phyloP scores from a whole-genome alignment of 2,113 vertebrate species.

The Mugil cephalus region DNA sequence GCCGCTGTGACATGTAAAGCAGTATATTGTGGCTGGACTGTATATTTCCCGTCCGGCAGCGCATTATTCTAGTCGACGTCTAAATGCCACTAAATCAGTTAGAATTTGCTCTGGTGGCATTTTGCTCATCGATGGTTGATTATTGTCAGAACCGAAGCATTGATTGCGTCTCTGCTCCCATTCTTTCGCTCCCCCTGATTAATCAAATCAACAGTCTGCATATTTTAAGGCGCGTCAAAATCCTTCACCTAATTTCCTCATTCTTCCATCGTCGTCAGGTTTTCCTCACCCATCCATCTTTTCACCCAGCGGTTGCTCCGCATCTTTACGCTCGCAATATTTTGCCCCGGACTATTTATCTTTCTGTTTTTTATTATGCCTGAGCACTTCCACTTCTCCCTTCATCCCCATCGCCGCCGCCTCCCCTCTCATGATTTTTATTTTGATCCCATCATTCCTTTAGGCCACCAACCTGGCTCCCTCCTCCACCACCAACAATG shows the following conservation, averaged over 20 bases:
- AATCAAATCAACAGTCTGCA: constrained; percentile 64
- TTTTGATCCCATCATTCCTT: constrained; percentile 90
- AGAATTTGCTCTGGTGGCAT: constrained; percentile 33
- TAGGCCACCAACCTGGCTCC: constrained; percentile 95
- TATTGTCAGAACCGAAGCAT: constrained; percentile 32
- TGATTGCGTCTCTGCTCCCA: constrained; percentile 60
- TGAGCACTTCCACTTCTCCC: constrained; percentile 35
- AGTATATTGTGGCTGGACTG: too few relatives aligned
- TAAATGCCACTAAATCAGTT: constrained; percentile 8
- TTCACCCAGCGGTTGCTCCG: constrained; percentile 17
- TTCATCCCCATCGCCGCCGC: constrained; percentile 45
- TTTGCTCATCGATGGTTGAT: constrained; percentile 51
- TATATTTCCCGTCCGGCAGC: neutral
- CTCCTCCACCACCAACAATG: constrained; percentile 96
- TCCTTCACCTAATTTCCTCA: constrained; percentile 29
- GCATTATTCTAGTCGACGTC: neutral
- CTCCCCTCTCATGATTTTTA: constrained; percentile 80
- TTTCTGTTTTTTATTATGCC: constrained; percentile 17
- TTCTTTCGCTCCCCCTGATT: constrained; percentile 54
- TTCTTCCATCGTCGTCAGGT: constrained; percentile 40
- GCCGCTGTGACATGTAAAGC: constrained; percentile 6
- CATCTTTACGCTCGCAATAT: constrained; percentile 15
- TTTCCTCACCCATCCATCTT: constrained; percentile 22
- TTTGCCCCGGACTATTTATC: constrained; percentile 3
- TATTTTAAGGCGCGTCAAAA: constrained; percentile 58